Evolutionary conservation across 2,797 vertebrate genomes (phyloP).

Genomic region (Pipistrellus nathusii): DNA sequence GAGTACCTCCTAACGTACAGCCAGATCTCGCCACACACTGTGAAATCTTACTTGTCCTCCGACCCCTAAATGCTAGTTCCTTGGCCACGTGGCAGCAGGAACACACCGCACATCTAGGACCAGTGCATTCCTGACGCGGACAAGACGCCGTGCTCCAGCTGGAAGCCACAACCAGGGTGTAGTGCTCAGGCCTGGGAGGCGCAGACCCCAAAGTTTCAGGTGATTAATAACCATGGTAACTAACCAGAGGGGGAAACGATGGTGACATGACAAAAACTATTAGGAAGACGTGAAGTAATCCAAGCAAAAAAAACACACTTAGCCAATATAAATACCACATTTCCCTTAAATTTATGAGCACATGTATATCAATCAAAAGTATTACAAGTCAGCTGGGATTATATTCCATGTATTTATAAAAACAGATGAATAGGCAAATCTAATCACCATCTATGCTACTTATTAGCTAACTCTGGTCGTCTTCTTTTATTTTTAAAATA

Average conservation of each 20-base stretch:
- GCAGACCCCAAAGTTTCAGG: not conserved
- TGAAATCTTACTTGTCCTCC: not conserved
- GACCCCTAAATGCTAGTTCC: not conserved
- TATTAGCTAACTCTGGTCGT: not conserved
- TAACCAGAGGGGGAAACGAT: not conserved
- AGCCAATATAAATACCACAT: not conserved
- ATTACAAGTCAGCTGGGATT: not conserved
- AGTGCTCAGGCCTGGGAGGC: not conserved
- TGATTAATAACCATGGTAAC: not conserved
- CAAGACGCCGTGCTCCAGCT: not conserved
- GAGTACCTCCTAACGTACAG: not conserved
- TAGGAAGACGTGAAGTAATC: not conserved
- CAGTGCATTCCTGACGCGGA: not conserved
- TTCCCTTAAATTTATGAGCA: not conserved
- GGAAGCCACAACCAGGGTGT: not conserved
- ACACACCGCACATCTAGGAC: not conserved
- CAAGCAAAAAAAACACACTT: not conserved
- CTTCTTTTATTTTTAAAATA: no score
- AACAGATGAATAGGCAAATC: not conserved
- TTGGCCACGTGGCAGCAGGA: not conserved
- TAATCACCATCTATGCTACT: not conserved
- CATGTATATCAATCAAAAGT: not conserved
- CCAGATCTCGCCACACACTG: not conserved
- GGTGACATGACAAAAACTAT: not conserved
- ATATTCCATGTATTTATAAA: not conserved